Conservation (phyloP, 1,140 invertebrate species). For the Helicoverpa zea region DNA sequence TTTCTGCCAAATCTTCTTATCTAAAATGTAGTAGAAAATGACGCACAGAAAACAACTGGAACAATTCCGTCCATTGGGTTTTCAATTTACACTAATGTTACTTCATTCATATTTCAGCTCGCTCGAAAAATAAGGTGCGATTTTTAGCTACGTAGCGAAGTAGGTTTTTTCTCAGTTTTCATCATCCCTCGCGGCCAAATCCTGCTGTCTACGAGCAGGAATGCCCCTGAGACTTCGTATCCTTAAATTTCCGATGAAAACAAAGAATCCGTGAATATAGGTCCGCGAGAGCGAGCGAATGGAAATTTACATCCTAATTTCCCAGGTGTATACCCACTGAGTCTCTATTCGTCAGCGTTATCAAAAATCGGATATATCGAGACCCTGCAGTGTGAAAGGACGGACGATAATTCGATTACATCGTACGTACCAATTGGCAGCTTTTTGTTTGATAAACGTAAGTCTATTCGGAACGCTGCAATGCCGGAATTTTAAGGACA, state of each 20-base stretch:
- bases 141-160: not conserved
- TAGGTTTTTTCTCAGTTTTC: slow-evolving; percentile 48
- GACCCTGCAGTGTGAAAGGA: slow-evolving; percentile 4
- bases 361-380: slow-evolving; percentile 67
- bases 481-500: too few species aligned
- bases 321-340: slow-evolving; percentile 71
- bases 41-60: not conserved
- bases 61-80: not conserved
- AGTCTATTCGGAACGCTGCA: not conserved
- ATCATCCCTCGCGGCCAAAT: slow-evolving; percentile 49
- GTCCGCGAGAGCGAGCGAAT: slow-evolving; percentile 73
- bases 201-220: slow-evolving; percentile 48
- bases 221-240: slow-evolving; percentile 70
- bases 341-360: slow-evolving; percentile 78
- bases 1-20: too few species aligned
- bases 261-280: slow-evolving; percentile 83
- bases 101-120: not conserved
- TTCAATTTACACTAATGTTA: not conserved
- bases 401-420: slow-evolving; percentile 11
- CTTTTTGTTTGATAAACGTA: not conserved
- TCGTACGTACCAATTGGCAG: not conserved
- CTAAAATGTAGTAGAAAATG: too few species aligned
- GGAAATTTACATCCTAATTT: slow-evolving; percentile 85
- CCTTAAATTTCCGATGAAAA: slow-evolving; percentile 84
- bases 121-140: not conserved